Percentiles rank a stretch among this genome's conserved stretches.
Conservation (phyloP, 2,888 invertebrate genomes). For the Cheilosia soror region DNA sequence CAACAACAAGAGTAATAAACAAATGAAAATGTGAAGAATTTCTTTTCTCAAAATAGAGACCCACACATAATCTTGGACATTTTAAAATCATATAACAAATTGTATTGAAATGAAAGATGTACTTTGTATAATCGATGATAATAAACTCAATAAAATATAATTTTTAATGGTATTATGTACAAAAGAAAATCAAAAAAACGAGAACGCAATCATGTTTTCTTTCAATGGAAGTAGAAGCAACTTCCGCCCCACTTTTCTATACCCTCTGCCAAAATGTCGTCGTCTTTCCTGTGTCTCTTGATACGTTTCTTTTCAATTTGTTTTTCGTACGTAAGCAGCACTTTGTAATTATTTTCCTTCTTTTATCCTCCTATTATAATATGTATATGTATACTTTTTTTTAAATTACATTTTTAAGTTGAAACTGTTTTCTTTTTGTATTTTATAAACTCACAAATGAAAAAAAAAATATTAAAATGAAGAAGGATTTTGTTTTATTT, state of each 20-base stretch:
- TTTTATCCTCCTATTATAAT: slow-evolving; percentile 3
- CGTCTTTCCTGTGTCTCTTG: background rate
- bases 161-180: slow-evolving; percentile 73
- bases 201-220: slow-evolving; percentile 31
- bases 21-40: slow-evolving; percentile 27
- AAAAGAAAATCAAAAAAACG: slow-evolving; percentile 51
- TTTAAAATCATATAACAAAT: slow-evolving; percentile 20
- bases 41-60: slow-evolving; percentile 26
- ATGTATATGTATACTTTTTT: slow-evolving; percentile 36
- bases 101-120: slow-evolving; percentile 41
- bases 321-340: slow-evolving; percentile 49
- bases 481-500: slow-evolving; percentile 23
- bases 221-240: slow-evolving; percentile 11
- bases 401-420: slow-evolving; percentile 63
- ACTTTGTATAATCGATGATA: slow-evolving; percentile 62
- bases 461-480: slow-evolving; percentile 53
- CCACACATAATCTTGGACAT: background rate
- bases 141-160: slow-evolving; percentile 64
- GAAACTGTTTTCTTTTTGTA: slow-evolving; percentile 53
- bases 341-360: slow-evolving; percentile 70
- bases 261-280: too few relatives aligned
- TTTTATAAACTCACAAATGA: slow-evolving; percentile 56
- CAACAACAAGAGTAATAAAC: slow-evolving; percentile 31
- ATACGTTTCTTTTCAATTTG: background rate
- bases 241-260: too few relatives aligned